phyloP scores from a whole-genome alignment of 2,113 vertebrate genomes.

The Calyptomena viridis region DNA sequence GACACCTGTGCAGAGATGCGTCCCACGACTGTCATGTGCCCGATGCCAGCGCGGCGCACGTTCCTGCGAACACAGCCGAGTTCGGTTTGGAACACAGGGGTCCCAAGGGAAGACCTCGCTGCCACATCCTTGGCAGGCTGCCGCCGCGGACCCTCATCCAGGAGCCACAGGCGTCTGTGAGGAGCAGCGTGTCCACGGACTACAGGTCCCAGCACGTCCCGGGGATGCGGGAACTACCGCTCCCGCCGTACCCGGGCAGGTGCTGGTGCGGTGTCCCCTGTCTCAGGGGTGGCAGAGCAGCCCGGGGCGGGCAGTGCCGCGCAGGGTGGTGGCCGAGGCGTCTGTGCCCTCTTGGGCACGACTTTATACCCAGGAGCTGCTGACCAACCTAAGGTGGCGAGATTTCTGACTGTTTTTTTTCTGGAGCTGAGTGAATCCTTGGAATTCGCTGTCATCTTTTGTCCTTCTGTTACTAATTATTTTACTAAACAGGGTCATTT shows the following conservation, averaged over 20 bases:
- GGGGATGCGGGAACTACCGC: background rate
- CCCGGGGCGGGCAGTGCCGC: fast-evolving
- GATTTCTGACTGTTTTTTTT: background rate
- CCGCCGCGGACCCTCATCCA: slow-evolving; percentile 75
- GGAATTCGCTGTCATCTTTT: fast-evolving
- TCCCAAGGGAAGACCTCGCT: background rate
- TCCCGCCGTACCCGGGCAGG: background rate
- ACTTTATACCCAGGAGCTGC: background rate
- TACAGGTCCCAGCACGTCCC: background rate
- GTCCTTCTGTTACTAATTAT: background rate
- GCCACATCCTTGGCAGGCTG: no score
- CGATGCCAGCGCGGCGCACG: fast-evolving
- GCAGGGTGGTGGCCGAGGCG: fast-evolving
- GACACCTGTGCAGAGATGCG: fast-evolving
- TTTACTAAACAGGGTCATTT: no score
- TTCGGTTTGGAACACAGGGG: fast-evolving
- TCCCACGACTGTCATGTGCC: fast-evolving
- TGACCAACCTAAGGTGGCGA: no score
- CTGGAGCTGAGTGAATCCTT: fast-evolving
- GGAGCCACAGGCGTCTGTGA: slow-evolving; percentile 67
- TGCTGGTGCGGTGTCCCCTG: background rate
- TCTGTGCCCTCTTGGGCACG: fast-evolving
- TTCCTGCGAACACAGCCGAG: fast-evolving
- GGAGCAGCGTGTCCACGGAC: background rate
- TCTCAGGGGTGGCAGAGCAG: background rate